Base-by-base conservation (phyloP, 2,888 invertebrate species). In the Mythimna vitellina region DNA sequence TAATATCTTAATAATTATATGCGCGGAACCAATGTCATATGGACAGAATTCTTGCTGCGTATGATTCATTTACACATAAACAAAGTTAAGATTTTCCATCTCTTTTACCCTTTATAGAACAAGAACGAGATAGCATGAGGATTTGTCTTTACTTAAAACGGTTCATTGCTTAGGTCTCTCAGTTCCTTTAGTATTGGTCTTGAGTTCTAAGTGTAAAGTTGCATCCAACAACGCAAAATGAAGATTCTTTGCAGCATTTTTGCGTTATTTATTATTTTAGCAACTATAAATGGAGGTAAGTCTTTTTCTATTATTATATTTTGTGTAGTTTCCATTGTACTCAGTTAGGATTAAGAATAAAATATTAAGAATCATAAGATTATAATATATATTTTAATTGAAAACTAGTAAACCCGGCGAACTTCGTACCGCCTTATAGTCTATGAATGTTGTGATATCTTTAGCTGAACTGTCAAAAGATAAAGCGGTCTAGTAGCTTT, bases 41-140 rank as follows among this genome's bases (percentile, higher is more conserved):
- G 14, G 17, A 60, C 32, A 49, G n/a, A 8, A 38, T 46, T 62
- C 32, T 64, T 29, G 25, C 22, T 54, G 38, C 67, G 61, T 25
- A 12, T 65, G 70, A 79, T 22, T 78, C 58, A 74, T 51, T 63
- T 49, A 42, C n/a, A 65, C 7, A 0, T 32, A 32, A 53, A 65
- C 53, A 70, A 38, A 49, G 62, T 62, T 60, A 51, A 53, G 29
- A 70, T 38, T 20, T 1, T 35, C 32, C 53, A n/a, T 85, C 85
- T 80, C 78, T 65, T 64, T 83, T 65, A 56, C 20, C 20, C 73
- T 51, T 42, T 56, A 25, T 54, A 58, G 1, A 8, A 22, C 5
- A 32, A 32, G 68, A 84, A 77, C 69, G 71, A 68, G 86, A 84
- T 9, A 25, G 67, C 73, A 64, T 78, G 80, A 85, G 80, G 81